phyloP scores from a whole-genome alignment of 2,888 invertebrate genomes.

The Dicycla oo region DNA sequence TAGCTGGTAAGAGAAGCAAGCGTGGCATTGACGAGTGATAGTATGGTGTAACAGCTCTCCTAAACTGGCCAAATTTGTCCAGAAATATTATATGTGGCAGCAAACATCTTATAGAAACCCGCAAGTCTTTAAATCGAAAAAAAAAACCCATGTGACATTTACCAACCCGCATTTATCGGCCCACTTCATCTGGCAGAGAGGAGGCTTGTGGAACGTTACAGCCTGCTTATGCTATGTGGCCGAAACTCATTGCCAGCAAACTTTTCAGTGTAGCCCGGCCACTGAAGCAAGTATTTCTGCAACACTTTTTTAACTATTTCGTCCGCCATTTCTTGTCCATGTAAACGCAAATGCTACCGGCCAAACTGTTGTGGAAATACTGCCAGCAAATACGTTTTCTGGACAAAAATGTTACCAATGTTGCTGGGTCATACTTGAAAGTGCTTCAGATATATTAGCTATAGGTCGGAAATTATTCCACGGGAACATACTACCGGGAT shows the following conservation, averaged over 20 bases:
- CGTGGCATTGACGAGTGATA: accelerated
- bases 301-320: neutral
- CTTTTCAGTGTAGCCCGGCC: neutral
- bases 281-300: neutral
- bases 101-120: neutral
- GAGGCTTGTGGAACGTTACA: neutral
- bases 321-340: neutral
- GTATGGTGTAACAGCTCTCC: too few relatives aligned
- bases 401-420: neutral
- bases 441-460: too few relatives aligned
- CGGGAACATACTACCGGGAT: too few relatives aligned
- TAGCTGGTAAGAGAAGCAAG: neutral
- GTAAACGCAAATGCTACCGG: neutral
- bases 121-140: neutral
- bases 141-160: neutral
- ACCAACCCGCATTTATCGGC: too few relatives aligned
- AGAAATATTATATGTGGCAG: too few relatives aligned
- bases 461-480: too few relatives aligned
- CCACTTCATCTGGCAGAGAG: neutral
- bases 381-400: neutral
- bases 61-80: neutral
- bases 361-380: neutral
- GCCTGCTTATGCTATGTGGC: neutral
- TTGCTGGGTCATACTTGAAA: neutral
- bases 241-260: neutral